Base-by-base conservation (phyloP, 2,113 vertebrate genomes). In the Strix aluco region DNA sequence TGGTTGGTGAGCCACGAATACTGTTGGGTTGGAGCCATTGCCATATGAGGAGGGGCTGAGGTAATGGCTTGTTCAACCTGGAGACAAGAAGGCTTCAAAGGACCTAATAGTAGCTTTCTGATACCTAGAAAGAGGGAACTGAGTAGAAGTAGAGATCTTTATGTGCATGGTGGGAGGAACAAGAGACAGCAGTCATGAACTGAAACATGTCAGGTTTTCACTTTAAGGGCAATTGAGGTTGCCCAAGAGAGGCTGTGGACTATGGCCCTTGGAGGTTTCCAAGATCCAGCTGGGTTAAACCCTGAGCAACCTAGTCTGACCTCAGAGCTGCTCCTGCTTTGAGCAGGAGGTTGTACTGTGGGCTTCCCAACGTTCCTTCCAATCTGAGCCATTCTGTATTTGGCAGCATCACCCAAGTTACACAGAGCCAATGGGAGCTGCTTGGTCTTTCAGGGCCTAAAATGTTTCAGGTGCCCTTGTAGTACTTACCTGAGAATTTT, bases 91-190 rank as follows among this genome's bases (percentile, higher is more conserved):
- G 23, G 21, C 22, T 55, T 73, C 32, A 61, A 46, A 11, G 13
- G 19, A 65, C 22, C 14, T 52, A 22, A 30, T 4, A 0, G 0
- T 87, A 77, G 25, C 55, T 66, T 85, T 52, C 26, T 84, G 34
- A 11, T 79, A 51, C 32, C 1, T n/a, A 14, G 23, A 57, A 63
- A 32, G 34, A 47, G 17, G 20, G 13, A 82, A 79, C 40, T 61
- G n/a, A 47, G 32, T 27, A 55, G 40, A 13, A 44, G 29, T 59
- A 38, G 27, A 11, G 5, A 12, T 80, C 13, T 80, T 88, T 4
- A 36, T 59, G 18, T 0, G 0, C 3, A 0, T n/a, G 16, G 8
- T 49, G 10, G 17, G 32, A 65, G 16, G 40, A 90, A 25, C 38
- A 77, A 40, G 23, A 72, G 20, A 18, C 55, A 55, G 34, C 8